Base-by-base conservation (phyloP, 2,113 vertebrate genomes). In the Neodon shergylaensis region DNA sequence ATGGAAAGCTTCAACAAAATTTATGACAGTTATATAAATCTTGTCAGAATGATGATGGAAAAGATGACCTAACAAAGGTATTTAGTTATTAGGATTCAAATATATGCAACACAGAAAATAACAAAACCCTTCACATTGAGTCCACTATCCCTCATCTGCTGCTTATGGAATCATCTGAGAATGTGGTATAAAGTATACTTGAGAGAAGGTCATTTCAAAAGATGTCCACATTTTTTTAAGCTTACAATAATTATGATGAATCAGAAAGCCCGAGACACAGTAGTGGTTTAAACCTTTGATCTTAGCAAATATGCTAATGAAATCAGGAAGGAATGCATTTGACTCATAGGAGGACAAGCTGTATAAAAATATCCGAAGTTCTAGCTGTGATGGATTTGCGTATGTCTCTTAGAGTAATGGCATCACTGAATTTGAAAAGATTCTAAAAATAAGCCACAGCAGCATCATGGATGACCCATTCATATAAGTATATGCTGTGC, bases 341-440 rank as follows among this genome's bases (percentile, higher is more conserved):
- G 58, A 65, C 61, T 84, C 58, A 65, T 2, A 44, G 13, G 28
- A 33, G 14, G 44, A 7, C 14, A 44, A 33, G 54, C 12, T 28
- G 14, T 63, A 44, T 65, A 65, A 84, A 63, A 26, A 58, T 39
- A 36, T 99, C 99, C 99, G 95, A 99, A 98, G 99, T 99, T 98
- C 98, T 99, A 98, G 99, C 99, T 97, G 99, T 99, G 99, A 99
- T 99, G 5, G 99, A 98, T 99, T 99, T 99, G 99, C 99, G 99
- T 99, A 99, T 99, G 99, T 99, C 99, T 99, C 99, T 99, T 99
- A 99, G 98, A 99, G 99, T 99, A 99, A 99, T 88, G 99, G 99
- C 99, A 99, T 99, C 98, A 99, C 99, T 96, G 99, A 99, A 65
- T 99, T 99, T 99, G 99, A 99, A 98, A 99, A 99, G 98, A 99